phyloP scores from a whole-genome alignment of 2,113 vertebrate species.

The Mionectes macconnelli region DNA sequence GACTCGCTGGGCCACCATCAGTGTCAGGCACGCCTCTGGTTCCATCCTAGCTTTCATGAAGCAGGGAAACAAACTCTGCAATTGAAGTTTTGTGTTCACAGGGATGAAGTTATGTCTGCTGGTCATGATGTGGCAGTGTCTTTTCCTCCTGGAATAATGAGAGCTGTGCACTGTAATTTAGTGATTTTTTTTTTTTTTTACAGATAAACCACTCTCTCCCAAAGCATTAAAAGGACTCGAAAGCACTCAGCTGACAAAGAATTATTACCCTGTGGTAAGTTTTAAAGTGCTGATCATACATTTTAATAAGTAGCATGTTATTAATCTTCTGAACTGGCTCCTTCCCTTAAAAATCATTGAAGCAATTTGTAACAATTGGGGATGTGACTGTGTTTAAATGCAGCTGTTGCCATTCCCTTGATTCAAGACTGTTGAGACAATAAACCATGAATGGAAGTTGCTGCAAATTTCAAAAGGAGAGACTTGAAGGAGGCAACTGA shows the following conservation, averaged over 20 bases:
- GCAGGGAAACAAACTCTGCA: background rate
- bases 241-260: constrained; percentile 89
- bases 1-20: fast-evolving
- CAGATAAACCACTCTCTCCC: constrained; percentile 93
- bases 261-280: constrained; percentile 96
- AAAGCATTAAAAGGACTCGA: constrained; percentile 87
- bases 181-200: constrained; percentile 16
- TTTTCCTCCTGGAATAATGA: background rate
- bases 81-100: background rate
- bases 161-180: background rate
- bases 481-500: background rate
- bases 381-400: background rate
- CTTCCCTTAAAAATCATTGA: constrained; percentile 18
- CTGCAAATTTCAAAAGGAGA: background rate
- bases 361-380: background rate
- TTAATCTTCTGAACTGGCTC: constrained; percentile 13
- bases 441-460: background rate
- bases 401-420: background rate
- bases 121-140: background rate
- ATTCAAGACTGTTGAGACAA: background rate
- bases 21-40: fast-evolving
- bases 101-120: background rate
- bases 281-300: constrained; percentile 14
- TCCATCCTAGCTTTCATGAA: background rate
- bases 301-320: constrained; percentile 31